Percentiles rank a stretch among this genome's conserved stretches.
These are phyloP conservation scores for Amblyopsis hoosieri DNA, from an alignment of 2,797 vertebrate species.

Conservation along the genomic window DNA sequence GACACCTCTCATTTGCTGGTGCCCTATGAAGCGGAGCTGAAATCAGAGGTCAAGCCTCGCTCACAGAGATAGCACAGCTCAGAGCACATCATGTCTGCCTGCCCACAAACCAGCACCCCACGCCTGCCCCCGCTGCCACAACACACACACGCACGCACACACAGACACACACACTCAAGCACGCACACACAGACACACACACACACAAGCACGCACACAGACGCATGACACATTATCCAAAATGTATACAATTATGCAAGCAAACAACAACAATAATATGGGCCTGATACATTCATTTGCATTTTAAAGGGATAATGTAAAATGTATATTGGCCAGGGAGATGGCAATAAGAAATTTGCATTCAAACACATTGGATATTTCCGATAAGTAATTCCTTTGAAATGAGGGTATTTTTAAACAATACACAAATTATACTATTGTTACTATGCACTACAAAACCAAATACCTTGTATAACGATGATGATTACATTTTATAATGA, in stretches of 20 bases:
- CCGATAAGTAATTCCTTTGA: too few species aligned
- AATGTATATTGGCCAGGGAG: too few species aligned
- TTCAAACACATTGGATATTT: too few species aligned
- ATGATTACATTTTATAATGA: too few species aligned
- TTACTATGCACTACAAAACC: too few species aligned
- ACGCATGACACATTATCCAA: background rate
- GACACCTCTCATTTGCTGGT: constrained; percentile 76
- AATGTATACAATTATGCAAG: background rate
- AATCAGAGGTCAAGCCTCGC: constrained; percentile 75
- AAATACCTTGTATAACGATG: too few species aligned
- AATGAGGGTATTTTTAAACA: too few species aligned
- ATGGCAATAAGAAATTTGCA: too few species aligned
- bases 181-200: constrained; percentile 4
- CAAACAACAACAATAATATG: constrained; percentile 13
- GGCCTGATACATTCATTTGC: constrained; percentile 12
- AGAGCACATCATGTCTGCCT: constrained; percentile 62
- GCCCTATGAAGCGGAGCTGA: constrained; percentile 71
- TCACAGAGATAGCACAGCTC: constrained; percentile 62
- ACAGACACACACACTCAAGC: constrained; percentile 8
- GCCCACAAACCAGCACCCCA: constrained; percentile 33
- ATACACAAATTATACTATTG: too few species aligned
- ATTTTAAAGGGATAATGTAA: constrained; percentile 3
- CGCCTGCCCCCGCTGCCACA: background rate
- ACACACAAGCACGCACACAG: background rate
- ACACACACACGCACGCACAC: constrained; percentile 9